phyloP scores from a whole-genome alignment of 2,888 invertebrate species.

The Leptarthrus brevirostris region DNA sequence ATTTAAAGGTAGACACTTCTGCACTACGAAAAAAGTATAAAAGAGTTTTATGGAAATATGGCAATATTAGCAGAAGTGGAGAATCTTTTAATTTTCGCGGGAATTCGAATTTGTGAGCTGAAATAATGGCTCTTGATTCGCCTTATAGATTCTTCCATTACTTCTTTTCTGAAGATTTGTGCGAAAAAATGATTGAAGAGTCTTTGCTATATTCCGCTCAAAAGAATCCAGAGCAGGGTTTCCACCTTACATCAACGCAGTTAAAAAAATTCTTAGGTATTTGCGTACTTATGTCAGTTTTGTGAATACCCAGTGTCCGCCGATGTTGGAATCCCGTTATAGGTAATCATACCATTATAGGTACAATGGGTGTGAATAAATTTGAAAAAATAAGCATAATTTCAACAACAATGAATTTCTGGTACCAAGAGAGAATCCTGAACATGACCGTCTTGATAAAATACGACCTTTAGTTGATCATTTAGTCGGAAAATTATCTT shows the following conservation, averaged over 20 bases:
- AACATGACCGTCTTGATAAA: slow-evolving; percentile 53
- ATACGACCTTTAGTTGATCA: slow-evolving; percentile 50
- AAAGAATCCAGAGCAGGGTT: background rate
- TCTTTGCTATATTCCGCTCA: background rate
- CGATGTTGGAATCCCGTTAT: background rate
- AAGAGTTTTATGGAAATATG: background rate
- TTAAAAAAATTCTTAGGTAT: background rate
- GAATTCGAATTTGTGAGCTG: background rate
- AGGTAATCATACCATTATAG: background rate
- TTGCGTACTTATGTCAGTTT: background rate
- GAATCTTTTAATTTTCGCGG: background rate
- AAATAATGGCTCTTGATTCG: background rate
- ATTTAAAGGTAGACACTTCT: too few species aligned
- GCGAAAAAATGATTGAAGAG: background rate
- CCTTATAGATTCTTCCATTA: background rate
- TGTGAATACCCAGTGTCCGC: background rate
- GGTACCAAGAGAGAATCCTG: slow-evolving; percentile 21
- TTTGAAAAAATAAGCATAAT: slow-evolving; percentile 1
- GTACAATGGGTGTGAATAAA: background rate
- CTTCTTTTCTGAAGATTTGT: background rate
- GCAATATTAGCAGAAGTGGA: background rate
- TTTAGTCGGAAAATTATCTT: slow-evolving; percentile 3
- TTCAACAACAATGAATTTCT: background rate
- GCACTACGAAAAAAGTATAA: background rate
- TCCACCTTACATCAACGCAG: background rate